A percentile compares a stretch with the other conserved stretches of the same genome.
These are phyloP conservation scores for Eupeodes luniger DNA, from an alignment of 2,888 invertebrate genomes.

Conservation along the genomic window DNA sequence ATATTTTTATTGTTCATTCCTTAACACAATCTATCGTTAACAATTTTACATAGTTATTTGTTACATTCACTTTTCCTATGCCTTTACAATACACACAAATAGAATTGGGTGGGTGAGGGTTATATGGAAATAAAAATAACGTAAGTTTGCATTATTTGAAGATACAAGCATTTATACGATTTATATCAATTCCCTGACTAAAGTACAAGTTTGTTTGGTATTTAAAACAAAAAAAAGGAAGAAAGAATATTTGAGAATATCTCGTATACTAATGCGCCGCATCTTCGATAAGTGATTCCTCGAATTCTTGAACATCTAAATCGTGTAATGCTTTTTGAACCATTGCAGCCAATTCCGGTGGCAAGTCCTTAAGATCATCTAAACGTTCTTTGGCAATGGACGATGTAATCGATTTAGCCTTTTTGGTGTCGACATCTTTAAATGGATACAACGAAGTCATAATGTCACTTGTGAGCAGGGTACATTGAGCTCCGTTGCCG, in stretches of 20 bases:
- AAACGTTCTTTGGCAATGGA: slow-evolving; percentile 83
- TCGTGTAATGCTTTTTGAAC: slow-evolving; percentile 86
- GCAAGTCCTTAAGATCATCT: slow-evolving; percentile 85
- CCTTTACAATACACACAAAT: slow-evolving; percentile 36
- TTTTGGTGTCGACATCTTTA: slow-evolving; percentile 71
- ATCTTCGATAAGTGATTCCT: slow-evolving; percentile 77
- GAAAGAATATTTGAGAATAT: not conserved
- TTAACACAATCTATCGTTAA: slow-evolving; percentile 42
- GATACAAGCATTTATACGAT: slow-evolving; percentile 51
- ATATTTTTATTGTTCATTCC: slow-evolving; percentile 51
- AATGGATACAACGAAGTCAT: slow-evolving; percentile 79
- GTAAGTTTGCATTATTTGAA: slow-evolving; percentile 16
- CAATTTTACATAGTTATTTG: slow-evolving; percentile 55
- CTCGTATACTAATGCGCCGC: slow-evolving; percentile 32
- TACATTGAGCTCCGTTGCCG: slow-evolving; percentile 66
- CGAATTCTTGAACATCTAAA: slow-evolving; percentile 82
- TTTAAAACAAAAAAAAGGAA: not conserved
- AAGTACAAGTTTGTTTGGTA: slow-evolving; percentile 19
- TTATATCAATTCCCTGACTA: slow-evolving; percentile 65
- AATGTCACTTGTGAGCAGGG: slow-evolving; percentile 77
- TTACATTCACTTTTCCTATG: slow-evolving; percentile 46
- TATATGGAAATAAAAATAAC: slow-evolving; percentile 1
- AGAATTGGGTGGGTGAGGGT: slow-evolving; percentile 17
- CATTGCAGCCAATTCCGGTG: slow-evolving; percentile 86
- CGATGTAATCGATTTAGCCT: slow-evolving; percentile 78